Base-by-base conservation (phyloP, 2,888 invertebrate genomes). In the Sthenelais limicola region DNA sequence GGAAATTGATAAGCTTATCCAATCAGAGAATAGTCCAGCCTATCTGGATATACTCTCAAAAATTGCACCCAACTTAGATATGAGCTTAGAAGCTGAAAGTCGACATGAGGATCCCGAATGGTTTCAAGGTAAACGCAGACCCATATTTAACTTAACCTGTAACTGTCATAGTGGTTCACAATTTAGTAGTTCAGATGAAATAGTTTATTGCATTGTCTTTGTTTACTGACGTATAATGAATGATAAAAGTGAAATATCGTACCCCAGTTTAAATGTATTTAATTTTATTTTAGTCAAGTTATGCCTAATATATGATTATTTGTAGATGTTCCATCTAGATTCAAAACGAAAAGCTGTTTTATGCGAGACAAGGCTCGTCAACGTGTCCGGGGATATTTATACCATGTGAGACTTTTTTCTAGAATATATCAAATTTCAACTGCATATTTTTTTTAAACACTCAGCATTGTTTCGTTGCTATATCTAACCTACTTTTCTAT, bases 361-460 rank as follows among this genome's bases (percentile, higher is more conserved):
- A 58, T 71, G 58, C 12, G 48, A 21, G 62, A 71, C 24, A 71
- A 62, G 47, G 71, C 71, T 15, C 54, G 49, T 7, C 32, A 32
- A 15, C 18, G 71, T 48, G 62, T 71, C 0, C 58, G 71, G 3
- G 62, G 71, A 15, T 71, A 58, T 30, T 48, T 51, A 18, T 58
- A 71, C 30, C 58, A 62, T 30, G 71, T 71, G 32, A 58, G 71
- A n/a, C n/a, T n/a, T n/a, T n/a, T n/a, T n/a, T n/a, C n/a, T n/a
- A n/a, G n/a, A n/a, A n/a, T n/a, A n/a, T n/a, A n/a, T n/a, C n/a
- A n/a, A n/a, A n/a, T n/a, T n/a, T n/a, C n/a, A n/a, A n/a, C n/a
- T n/a, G n/a, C n/a, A n/a, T n/a, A n/a, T n/a, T n/a, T n/a, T n/a
- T n/a, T n/a, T n/a, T n/a, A n/a, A n/a, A n/a, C n/a, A n/a, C n/a